phyloP scores from a whole-genome alignment of 2,113 vertebrate genomes.

The Myotis davidii region DNA sequence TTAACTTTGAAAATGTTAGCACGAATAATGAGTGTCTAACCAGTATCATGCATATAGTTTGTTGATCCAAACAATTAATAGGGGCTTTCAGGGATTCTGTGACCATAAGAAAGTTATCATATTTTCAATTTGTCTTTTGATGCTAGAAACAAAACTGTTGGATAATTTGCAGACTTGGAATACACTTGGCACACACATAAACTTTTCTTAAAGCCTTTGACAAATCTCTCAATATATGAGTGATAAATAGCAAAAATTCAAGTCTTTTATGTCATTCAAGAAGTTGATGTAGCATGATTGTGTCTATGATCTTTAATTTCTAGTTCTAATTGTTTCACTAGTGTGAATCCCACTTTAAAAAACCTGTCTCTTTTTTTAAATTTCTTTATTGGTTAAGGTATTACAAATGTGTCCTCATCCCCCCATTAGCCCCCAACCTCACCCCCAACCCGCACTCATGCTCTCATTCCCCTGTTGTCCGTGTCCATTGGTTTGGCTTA shows the following conservation, averaged over 20 bases:
- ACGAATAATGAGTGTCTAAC: background rate
- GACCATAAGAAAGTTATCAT: background rate
- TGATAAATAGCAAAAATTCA: background rate
- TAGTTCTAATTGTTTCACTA: background rate
- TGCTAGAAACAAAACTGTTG: background rate
- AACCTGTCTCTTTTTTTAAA: background rate
- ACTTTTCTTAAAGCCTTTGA: background rate
- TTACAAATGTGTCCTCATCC: too few species aligned
- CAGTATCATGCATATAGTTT: background rate
- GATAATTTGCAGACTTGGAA: background rate
- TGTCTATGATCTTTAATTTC: background rate
- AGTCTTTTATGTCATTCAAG: background rate
- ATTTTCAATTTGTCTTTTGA: conserved; percentile 16
- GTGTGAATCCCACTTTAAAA: background rate
- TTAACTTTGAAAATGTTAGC: background rate
- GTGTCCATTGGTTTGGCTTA: too few species aligned
- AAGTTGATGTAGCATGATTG: background rate
- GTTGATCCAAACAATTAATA: background rate
- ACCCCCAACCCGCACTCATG: too few species aligned
- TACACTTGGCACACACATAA: background rate
- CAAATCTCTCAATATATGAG: background rate
- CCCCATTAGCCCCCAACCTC: too few species aligned
- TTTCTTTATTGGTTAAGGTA: too few species aligned
- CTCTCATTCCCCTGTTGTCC: too few species aligned
- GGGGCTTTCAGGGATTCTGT: background rate